Evolutionary conservation across 1,140 invertebrate genomes (phyloP).

Genomic region (Ceratosolen solmsi): DNA sequence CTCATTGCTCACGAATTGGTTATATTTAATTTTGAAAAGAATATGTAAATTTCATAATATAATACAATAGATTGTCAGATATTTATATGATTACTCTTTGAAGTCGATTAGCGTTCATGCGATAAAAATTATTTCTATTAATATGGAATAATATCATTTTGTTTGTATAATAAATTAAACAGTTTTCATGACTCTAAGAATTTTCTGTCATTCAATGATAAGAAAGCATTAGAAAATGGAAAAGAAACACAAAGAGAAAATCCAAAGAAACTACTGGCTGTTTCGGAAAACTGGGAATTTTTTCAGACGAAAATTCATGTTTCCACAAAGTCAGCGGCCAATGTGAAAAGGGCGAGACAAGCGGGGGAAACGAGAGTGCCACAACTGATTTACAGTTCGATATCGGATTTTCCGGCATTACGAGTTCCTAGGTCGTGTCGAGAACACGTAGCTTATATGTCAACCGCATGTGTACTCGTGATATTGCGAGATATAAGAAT

Average conservation of each 20-base stretch:
- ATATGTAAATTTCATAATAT: too few relatives aligned
- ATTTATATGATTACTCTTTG: too few relatives aligned
- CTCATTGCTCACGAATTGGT: too few relatives aligned
- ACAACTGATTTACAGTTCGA: constrained; percentile 13
- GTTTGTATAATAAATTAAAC: too few relatives aligned
- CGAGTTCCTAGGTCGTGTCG: neutral
- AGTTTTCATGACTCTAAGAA: too few relatives aligned
- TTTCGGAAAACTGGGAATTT: neutral
- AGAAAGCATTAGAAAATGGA: neutral
- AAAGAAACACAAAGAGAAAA: neutral
- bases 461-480: neutral
- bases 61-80: too few relatives aligned
- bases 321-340: neutral
- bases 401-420: constrained; percentile 24
- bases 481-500: neutral
- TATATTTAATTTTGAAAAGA: too few relatives aligned
- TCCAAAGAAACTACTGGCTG: neutral
- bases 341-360: neutral
- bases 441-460: neutral
- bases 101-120: too few relatives aligned
- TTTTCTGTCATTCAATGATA: too few relatives aligned
- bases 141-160: too few relatives aligned
- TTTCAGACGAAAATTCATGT: too few relatives aligned
- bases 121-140: too few relatives aligned
- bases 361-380: neutral